Conservation (phyloP, 1,140 invertebrate species). For the Drosophila ogumai region DNA sequence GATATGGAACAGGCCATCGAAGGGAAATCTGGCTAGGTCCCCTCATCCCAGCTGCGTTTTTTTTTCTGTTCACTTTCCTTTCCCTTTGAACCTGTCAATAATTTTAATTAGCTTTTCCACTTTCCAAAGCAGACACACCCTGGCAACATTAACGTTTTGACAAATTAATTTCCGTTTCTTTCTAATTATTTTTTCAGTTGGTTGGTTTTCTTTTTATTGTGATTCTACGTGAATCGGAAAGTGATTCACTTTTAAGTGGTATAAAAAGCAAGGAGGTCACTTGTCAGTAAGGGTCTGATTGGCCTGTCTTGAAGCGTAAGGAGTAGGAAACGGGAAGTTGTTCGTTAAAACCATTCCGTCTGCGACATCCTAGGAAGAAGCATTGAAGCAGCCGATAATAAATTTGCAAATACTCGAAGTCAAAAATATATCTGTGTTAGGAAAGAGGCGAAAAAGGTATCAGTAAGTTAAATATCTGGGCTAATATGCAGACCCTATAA, state of each 20-base stretch:
- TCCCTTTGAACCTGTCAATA: constrained; percentile 35
- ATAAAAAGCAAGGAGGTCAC: constrained; percentile 3
- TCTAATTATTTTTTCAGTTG: constrained; percentile 33
- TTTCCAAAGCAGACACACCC: background rate
- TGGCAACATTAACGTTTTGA: constrained; percentile 44
- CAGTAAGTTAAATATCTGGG: too few species aligned
- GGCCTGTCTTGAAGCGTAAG: constrained; percentile 45
- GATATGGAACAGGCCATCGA: background rate
- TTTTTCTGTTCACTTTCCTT: constrained; percentile 3
- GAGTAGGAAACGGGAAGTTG: constrained; percentile 69
- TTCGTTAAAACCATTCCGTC: constrained; percentile 56
- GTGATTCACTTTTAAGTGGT: background rate
- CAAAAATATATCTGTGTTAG: background rate
- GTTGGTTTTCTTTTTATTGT: background rate
- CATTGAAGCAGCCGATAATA: background rate
- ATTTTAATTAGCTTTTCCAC: constrained; percentile 58
- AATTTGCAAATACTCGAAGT: background rate
- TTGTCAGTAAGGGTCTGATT: constrained; percentile 17
- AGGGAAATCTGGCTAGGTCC: background rate
- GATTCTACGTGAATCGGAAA: constrained; percentile 18
- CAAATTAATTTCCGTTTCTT: constrained; percentile 75
- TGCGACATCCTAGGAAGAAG: background rate
- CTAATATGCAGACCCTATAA: background rate
- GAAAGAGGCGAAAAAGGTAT: background rate
- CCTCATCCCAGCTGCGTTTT: background rate